Evolutionary conservation across 2,113 vertebrate species (phyloP).

Genomic region (Labeo rohita): DNA sequence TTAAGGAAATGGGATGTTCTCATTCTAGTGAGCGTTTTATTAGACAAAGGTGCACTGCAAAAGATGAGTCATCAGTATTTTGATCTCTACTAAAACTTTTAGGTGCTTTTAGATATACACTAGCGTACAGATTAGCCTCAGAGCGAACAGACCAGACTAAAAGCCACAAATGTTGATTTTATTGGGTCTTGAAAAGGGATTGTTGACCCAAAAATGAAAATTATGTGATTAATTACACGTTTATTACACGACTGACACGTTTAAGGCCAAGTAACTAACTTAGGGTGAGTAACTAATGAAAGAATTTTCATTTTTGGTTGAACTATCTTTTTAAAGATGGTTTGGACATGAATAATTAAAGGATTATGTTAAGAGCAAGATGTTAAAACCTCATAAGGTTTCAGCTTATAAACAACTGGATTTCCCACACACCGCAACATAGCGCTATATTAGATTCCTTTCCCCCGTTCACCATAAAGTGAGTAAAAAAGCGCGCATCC

Average conservation of each 20-base stretch:
- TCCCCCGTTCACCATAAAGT: not conserved
- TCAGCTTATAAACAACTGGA: slow-evolving; percentile 69
- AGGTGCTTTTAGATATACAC: not conserved
- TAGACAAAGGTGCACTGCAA: not conserved
- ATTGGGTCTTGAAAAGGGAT: not conserved
- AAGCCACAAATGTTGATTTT: not conserved
- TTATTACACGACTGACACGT: no score
- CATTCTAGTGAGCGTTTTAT: not conserved
- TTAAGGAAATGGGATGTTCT: not conserved
- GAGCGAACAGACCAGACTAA: not conserved
- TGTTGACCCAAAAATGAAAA: no score
- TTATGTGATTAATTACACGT: no score
- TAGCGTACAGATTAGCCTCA: not conserved
- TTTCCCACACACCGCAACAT: slow-evolving; percentile 25
- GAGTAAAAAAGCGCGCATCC: not conserved
- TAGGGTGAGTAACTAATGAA: no score
- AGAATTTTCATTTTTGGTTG: no score
- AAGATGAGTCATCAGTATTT: not conserved
- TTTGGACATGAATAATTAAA: slow-evolving; percentile 71
- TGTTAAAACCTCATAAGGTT: slow-evolving; percentile 59
- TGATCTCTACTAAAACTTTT: not conserved
- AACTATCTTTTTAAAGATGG: slow-evolving; percentile 58
- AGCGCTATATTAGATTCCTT: slow-evolving; percentile 55
- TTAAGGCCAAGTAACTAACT: no score
- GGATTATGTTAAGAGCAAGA: slow-evolving; percentile 63